Conservation (phyloP, 2,113 vertebrate species). For the Lophochroa leadbeateri region DNA sequence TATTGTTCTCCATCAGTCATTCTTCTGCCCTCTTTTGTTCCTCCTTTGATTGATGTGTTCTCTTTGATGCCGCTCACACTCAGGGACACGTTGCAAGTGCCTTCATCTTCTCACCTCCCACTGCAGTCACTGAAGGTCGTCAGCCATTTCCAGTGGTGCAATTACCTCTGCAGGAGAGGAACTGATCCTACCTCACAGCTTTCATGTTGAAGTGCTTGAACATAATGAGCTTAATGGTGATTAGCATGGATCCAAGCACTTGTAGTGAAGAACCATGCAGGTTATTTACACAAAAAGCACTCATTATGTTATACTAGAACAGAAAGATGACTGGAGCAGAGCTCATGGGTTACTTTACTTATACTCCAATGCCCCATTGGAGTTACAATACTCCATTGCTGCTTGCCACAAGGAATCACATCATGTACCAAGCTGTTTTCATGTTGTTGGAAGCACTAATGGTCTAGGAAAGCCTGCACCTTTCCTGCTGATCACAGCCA, state of each 20-base stretch:
- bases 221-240: not conserved
- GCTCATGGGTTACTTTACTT: not conserved
- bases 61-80: not conserved
- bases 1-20: not conserved
- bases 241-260: not conserved
- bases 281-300: not conserved
- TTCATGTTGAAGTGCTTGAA: not conserved
- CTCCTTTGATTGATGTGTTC: not conserved
- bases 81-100: fast-evolving
- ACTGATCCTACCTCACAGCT: not conserved
- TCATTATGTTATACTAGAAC: not conserved
- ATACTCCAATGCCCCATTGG: not conserved
- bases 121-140: not conserved
- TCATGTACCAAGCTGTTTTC: too few relatives aligned
- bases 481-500: too few relatives aligned
- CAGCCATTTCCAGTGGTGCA: not conserved
- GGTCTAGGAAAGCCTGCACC: too few relatives aligned
- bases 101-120: not conserved
- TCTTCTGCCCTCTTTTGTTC: not conserved
- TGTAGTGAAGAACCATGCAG: not conserved
- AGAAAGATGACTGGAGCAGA: not conserved
- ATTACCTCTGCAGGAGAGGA: not conserved
- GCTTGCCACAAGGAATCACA: not conserved
- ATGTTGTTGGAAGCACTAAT: too few relatives aligned
- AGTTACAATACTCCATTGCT: not conserved